Conservation (phyloP, 1,140 invertebrate genomes). For the Nautilus pompilius region DNA sequence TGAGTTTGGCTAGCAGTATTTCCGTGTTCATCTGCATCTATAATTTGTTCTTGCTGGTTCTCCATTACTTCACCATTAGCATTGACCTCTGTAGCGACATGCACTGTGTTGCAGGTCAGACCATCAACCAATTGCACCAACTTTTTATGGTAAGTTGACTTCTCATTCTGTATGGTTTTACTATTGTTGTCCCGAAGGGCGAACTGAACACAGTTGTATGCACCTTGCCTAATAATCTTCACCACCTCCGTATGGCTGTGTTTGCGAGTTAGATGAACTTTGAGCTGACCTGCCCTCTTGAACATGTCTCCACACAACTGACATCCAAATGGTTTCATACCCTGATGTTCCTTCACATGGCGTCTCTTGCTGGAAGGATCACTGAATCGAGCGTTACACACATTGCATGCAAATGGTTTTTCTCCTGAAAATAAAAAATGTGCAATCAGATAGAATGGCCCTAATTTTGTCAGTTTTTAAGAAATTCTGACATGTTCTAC, state of each 20-base stretch:
- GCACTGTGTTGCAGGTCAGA: not conserved
- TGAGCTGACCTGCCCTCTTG: constrained; percentile 33
- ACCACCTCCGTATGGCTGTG: constrained; percentile 11
- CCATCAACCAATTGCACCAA: not conserved
- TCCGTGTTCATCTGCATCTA: not conserved
- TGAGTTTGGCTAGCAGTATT: not conserved
- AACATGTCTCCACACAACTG: constrained; percentile 40
- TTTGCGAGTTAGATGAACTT: constrained; percentile 27
- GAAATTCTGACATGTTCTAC: too few relatives aligned
- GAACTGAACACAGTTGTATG: too few relatives aligned
- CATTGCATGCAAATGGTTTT: constrained; percentile 94
- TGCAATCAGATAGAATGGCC: too few relatives aligned
- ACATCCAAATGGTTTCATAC: constrained; percentile 49
- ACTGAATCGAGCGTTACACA: constrained; percentile 68
- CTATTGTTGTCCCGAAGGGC: too few relatives aligned
- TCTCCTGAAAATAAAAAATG: constrained; percentile 63
- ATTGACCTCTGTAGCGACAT: not conserved
- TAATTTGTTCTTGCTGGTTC: too few relatives aligned
- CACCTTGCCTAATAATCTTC: not conserved
- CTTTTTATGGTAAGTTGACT: not conserved
- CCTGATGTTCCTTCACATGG: constrained; percentile 57
- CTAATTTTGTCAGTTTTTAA: too few relatives aligned
- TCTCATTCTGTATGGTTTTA: not conserved
- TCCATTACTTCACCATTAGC: not conserved
- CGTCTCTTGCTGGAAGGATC: constrained; percentile 38